Percentiles rank a stretch among this genome's conserved stretches.
Conservation (phyloP, 2,113 vertebrate genomes). For the Nyctereutes procyonoides region DNA sequence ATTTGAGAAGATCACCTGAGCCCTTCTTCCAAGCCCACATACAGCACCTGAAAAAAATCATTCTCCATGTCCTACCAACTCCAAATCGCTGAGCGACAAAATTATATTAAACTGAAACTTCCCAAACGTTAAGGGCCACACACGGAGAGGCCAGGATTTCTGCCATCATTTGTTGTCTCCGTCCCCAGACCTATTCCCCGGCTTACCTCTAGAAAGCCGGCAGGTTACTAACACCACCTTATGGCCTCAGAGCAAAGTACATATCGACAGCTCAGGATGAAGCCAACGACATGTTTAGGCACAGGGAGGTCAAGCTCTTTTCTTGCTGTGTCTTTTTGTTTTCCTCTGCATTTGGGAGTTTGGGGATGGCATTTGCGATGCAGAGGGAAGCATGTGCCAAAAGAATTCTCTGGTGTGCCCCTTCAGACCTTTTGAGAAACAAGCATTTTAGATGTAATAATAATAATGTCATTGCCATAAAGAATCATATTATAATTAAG, state of each 20-base stretch:
- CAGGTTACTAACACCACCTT: slow-evolving; percentile 75
- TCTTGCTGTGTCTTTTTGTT: background rate
- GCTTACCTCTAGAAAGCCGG: slow-evolving; percentile 39
- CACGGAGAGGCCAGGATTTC: background rate
- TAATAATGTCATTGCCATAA: background rate
- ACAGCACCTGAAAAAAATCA: background rate
- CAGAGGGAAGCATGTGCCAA: background rate
- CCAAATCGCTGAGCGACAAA: background rate
- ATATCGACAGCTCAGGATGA: accelerated
- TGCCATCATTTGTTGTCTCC: background rate
- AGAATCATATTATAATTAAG: slow-evolving; percentile 20
- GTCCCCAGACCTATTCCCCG: slow-evolving; percentile 8
- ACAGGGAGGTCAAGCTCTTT: accelerated
- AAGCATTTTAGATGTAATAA: background rate
- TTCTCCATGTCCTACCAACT: background rate
- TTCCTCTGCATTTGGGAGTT: background rate
- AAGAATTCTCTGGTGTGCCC: slow-evolving; percentile 15
- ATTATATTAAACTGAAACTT: background rate
- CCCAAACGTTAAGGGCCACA: background rate
- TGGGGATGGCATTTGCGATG: background rate
- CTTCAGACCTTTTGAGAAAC: slow-evolving; percentile 19
- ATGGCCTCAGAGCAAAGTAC: slow-evolving; percentile 57
- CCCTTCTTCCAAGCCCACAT: background rate
- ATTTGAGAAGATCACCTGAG: background rate
- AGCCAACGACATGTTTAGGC: background rate